Evolutionary conservation across 2,113 vertebrate species (phyloP).

Genomic region (Hyaena hyaena): DNA sequence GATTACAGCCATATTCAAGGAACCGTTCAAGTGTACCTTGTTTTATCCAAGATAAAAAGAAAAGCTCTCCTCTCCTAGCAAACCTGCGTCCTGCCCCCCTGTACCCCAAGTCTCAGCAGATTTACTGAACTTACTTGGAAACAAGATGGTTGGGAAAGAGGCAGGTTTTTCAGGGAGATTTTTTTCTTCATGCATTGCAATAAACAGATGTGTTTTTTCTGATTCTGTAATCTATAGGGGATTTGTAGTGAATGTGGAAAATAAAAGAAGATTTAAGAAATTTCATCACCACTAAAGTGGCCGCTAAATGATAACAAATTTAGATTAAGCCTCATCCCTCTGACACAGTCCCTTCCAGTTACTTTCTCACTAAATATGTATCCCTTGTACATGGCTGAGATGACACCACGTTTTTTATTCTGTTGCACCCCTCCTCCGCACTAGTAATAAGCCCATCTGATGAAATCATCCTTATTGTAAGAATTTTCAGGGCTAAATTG

Average conservation of each 20-base stretch:
- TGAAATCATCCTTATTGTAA: conserved; percentile 8
- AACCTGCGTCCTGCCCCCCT: not conserved
- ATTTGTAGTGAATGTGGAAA: not conserved
- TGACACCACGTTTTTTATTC: not conserved
- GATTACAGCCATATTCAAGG: not conserved
- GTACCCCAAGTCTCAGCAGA: not conserved
- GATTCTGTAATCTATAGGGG: not conserved
- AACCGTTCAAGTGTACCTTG: not conserved
- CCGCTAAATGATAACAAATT: not conserved
- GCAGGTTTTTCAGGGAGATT: not conserved
- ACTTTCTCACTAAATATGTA: not conserved
- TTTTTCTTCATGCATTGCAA: not conserved
- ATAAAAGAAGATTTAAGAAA: not conserved
- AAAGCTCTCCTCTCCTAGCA: not conserved
- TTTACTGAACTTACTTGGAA: not conserved
- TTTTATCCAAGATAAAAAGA: not conserved
- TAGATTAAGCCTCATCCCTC: not conserved
- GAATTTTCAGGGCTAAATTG: conserved; percentile 29
- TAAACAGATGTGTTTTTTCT: not conserved
- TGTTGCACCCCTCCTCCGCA: not conserved
- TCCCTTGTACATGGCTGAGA: not conserved
- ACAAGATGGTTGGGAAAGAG: not conserved
- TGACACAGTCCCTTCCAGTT: not conserved
- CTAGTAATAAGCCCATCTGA: not conserved
- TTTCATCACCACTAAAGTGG: not conserved